A percentile compares a stretch with the other conserved stretches of the same genome.
Evolutionary conservation across 2,888 invertebrate genomes (phyloP).

Genomic region (Opisthograptis luteolata): DNA sequence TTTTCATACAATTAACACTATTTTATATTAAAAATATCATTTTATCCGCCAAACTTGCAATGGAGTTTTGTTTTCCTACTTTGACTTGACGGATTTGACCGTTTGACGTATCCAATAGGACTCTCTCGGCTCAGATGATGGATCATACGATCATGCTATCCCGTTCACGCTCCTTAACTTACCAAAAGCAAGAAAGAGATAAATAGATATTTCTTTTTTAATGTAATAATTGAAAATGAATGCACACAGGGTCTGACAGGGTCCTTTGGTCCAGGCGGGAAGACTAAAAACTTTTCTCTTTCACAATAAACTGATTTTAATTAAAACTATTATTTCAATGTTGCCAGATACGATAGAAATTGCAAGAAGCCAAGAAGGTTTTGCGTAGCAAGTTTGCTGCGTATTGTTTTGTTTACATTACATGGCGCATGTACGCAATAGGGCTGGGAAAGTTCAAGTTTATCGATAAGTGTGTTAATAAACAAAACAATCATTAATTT

Average conservation of each 20-base stretch:
- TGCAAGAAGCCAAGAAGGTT: conserved; percentile 40
- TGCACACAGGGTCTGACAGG: too few relatives aligned
- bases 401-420: too few relatives aligned
- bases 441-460: conserved; percentile 48
- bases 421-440: too few relatives aligned
- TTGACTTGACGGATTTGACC: too few relatives aligned
- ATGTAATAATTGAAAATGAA: too few relatives aligned
- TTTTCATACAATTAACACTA: conserved; percentile 37
- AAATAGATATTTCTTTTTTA: too few relatives aligned
- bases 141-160: conserved; percentile 75
- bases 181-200: conserved; percentile 47
- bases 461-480: conserved; percentile 44
- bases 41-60: conserved; percentile 49
- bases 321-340: conserved; percentile 43
- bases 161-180: conserved; percentile 43
- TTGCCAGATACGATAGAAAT: conserved; percentile 50
- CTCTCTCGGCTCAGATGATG: conserved; percentile 60
- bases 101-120: conserved; percentile 56
- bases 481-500: too few relatives aligned
- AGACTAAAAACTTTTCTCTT: too few relatives aligned
- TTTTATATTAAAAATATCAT: conserved; percentile 47
- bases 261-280: too few relatives aligned
- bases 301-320: too few relatives aligned
- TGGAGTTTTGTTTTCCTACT: conserved; percentile 58
- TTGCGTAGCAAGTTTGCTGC: conserved; percentile 37